These are phyloP conservation scores for Clanis bilineata DNA, from an alignment of 2,888 invertebrate genomes.

Conservation along the genomic window DNA sequence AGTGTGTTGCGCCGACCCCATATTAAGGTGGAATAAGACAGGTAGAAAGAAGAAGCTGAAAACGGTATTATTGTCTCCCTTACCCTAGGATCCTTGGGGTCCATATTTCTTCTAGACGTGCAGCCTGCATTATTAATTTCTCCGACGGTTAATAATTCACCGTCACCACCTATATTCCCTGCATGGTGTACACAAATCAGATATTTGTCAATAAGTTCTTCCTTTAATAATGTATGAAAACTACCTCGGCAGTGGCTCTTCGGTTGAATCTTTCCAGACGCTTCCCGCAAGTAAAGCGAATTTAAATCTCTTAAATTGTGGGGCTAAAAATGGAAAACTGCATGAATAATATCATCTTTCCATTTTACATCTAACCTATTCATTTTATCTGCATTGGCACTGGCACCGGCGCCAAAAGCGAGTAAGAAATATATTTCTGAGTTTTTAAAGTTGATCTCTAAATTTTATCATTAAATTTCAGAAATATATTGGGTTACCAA, in stretches of 20 bases:
- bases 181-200: neutral
- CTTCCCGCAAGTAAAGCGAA: slow-evolving; percentile 22
- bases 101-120: neutral
- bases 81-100: neutral
- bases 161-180: slow-evolving; percentile 17
- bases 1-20: no score
- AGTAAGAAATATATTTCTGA: no score
- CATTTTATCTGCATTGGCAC: no score
- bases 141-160: neutral
- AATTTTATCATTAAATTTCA: no score
- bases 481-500: no score
- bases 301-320: slow-evolving; percentile 20
- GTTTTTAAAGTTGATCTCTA: no score
- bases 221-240: neutral
- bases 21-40: no score
- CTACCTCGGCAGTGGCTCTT: slow-evolving; percentile 18
- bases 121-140: neutral
- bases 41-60: no score
- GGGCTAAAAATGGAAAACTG: slow-evolving; percentile 18
- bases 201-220: slow-evolving; percentile 15
- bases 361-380: no score
- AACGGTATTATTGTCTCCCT: neutral
- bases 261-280: slow-evolving; percentile 19
- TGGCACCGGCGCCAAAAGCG: no score
- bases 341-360: no score